Percentiles rank a stretch among this genome's conserved stretches.
Evolutionary conservation across 2,113 vertebrate species (phyloP).

Genomic region (Taxidea taxus): DNA sequence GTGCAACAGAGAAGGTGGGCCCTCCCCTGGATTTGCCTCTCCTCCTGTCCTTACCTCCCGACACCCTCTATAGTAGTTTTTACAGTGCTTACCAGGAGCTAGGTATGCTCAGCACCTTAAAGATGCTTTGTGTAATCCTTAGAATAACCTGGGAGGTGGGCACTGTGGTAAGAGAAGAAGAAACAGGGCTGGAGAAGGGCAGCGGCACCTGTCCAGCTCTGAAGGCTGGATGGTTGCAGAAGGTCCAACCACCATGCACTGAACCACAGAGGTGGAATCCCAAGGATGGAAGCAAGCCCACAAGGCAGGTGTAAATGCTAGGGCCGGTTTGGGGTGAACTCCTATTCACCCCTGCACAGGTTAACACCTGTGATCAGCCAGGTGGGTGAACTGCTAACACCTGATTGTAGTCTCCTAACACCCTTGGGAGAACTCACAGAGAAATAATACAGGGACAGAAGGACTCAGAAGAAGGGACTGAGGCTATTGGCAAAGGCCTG

Average conservation of each 20-base stretch:
- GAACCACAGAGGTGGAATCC: background rate
- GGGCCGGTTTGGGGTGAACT: no score
- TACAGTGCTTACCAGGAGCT: background rate
- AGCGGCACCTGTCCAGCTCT: no score
- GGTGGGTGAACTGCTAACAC: background rate
- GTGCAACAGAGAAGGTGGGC: background rate
- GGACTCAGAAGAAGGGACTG: background rate
- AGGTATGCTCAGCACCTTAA: background rate
- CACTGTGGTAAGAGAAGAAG: background rate
- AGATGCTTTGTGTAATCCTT: background rate
- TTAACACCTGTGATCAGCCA: background rate
- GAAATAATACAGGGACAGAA: background rate
- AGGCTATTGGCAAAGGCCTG: background rate
- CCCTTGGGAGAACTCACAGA: background rate
- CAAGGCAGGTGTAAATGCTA: background rate
- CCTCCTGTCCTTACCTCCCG: background rate
- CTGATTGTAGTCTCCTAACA: background rate
- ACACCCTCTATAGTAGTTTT: background rate
- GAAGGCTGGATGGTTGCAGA: background rate
- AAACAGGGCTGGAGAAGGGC: background rate
- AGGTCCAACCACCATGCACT: no score
- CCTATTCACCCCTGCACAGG: background rate
- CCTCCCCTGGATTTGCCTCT: background rate
- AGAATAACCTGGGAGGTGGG: background rate
- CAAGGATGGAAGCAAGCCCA: background rate